Percentiles rank a stretch among this genome's conserved stretches.
These are phyloP conservation scores for Zaprionus lineosus DNA, from an alignment of 2,888 invertebrate genomes.

Conservation along the genomic window DNA sequence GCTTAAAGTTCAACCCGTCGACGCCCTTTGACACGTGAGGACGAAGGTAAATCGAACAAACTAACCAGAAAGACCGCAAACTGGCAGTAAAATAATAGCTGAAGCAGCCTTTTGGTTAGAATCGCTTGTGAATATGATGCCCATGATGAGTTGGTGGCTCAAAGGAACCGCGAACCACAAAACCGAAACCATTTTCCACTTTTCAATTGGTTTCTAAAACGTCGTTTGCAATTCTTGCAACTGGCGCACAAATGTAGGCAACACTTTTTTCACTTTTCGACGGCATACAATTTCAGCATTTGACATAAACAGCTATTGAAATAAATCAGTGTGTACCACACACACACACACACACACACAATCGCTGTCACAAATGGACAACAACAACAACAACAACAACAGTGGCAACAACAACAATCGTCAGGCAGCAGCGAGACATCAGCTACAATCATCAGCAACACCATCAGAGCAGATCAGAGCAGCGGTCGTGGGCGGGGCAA, in stretches of 20 bases:
- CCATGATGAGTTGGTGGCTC: constrained; percentile 24
- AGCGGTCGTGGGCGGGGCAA: not conserved
- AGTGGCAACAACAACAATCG: constrained; percentile 17
- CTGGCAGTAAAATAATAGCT: constrained; percentile 21
- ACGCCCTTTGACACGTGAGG: too few species aligned
- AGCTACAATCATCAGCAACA: constrained; percentile 56
- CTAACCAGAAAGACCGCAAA: constrained; percentile 23
- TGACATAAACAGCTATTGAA: constrained; percentile 71
- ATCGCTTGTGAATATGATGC: constrained; percentile 30
- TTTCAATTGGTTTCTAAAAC: constrained; percentile 44
- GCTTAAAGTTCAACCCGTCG: too few species aligned
- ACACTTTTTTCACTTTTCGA: constrained; percentile 32
- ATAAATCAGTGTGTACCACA: constrained; percentile 62
- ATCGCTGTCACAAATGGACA: constrained; percentile 12
- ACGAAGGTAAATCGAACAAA: too few species aligned
- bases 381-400: constrained; percentile 10
- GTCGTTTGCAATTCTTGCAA: constrained; percentile 8
- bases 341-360: constrained; percentile 27
- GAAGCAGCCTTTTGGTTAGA: constrained; percentile 13
- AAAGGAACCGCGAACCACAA: constrained; percentile 41
- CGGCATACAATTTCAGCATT: constrained; percentile 32
- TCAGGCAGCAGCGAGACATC: too few species aligned
- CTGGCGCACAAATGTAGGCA: constrained; percentile 58
- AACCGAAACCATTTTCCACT: constrained; percentile 33
- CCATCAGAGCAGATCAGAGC: constrained; percentile 50